Base-by-base conservation (phyloP, 2,797 vertebrate species). In the Silurus aristotelis region DNA sequence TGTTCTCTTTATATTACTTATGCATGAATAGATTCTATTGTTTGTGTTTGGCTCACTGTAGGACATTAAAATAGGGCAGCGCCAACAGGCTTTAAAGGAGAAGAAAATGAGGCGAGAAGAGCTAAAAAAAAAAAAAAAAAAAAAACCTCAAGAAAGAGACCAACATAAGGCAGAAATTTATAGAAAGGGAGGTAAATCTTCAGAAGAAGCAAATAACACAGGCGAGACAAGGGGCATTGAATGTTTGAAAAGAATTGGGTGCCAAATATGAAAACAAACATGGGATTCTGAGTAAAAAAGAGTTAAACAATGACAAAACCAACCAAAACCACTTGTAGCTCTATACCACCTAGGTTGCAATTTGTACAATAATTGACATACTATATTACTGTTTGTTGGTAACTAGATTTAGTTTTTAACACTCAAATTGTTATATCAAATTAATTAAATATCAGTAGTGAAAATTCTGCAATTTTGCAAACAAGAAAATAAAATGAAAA, bases 131-230 rank as follows among this genome's bases (percentile, higher is more conserved):
- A n/a, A n/a, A n/a, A n/a, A n/a, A n/a, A n/a, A n/a, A n/a, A n/a
- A n/a, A n/a, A n/a, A n/a, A n/a, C n/a, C n/a, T n/a, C n/a, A n/a
- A n/a, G n/a, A n/a, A n/a, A n/a, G n/a, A n/a, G 94, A 99, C 98
- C 0, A 96, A 92, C 92, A 96, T 97, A 90, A 94, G 98, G 78
- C 98, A 98, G 93, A 98, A 96, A 90, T 93, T 99, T 85, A 96
- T 99, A 68, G 97, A 99, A 92, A 96, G 97, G 82, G 97, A 99
- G 91, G 97, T 99, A 84, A 98, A 98, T 93, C 96, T 98, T 89
- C 95, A 96, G 67, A 97, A 98, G 93, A 98, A 97, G 84, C 97
- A 99, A 91, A 95, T 97, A 90, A 96, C 96, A 13, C 97, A 98
- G 97, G 97, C 98, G 82, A 85, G 92, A 82, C 46, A 46, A 90